Evolutionary conservation across 64 coral and sea anemone genomes (phyloP).

Genomic region (Pachyseris speciosa): DNA sequence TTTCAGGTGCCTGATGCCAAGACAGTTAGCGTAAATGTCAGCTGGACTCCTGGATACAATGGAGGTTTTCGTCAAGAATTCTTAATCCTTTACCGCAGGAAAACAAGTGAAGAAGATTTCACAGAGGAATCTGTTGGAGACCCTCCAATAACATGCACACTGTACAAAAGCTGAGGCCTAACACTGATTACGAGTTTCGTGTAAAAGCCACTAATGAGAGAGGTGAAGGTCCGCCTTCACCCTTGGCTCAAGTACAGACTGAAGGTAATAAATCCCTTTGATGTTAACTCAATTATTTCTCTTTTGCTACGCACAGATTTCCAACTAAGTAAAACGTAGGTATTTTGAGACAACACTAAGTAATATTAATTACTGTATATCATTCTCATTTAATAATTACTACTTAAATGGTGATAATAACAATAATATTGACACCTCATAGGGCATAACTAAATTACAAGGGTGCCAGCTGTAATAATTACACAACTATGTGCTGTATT

Average conservation of each 20-base stretch:
- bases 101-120: not conserved
- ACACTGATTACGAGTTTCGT: constrained; percentile 65
- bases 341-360: too few relatives aligned
- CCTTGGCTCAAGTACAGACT: constrained; percentile 14
- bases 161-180: constrained; percentile 58
- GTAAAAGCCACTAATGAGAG: constrained; percentile 60
- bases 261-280: constrained; percentile 33
- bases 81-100: constrained; percentile 49
- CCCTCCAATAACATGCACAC: constrained; percentile 14
- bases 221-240: constrained; percentile 37
- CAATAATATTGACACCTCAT: too few relatives aligned
- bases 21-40: constrained; percentile 77
- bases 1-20: constrained; percentile 35
- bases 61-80: constrained; percentile 76
- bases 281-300: not conserved
- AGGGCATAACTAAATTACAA: too few relatives aligned
- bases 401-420: too few relatives aligned
- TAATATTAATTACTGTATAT: too few relatives aligned
- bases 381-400: too few relatives aligned
- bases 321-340: not conserved
- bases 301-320: not conserved
- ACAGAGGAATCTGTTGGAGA: constrained; percentile 25
- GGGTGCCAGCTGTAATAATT: too few relatives aligned
- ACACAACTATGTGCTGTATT: too few relatives aligned
- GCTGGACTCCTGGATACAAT: constrained; percentile 84